phyloP scores from a whole-genome alignment of 2,113 vertebrate genomes.

The Chrysochloris asiatica region DNA sequence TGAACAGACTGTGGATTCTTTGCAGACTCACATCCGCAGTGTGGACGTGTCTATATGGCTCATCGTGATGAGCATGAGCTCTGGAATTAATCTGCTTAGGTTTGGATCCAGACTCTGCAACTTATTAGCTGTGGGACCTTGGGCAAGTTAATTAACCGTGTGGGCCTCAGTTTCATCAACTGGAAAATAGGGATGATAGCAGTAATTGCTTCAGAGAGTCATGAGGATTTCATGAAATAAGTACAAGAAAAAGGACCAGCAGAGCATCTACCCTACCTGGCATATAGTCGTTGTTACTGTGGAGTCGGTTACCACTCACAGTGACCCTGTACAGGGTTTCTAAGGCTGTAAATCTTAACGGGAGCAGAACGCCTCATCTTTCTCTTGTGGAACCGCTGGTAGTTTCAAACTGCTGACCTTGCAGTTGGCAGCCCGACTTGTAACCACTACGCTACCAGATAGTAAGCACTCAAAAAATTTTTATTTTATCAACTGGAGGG shows the following conservation, averaged over 20 bases:
- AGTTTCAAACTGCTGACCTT: too few relatives aligned
- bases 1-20: neutral
- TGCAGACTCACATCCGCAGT: neutral
- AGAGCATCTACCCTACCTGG: neutral
- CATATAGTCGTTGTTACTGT: too few relatives aligned
- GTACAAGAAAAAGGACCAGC: neutral
- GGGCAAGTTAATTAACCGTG: constrained; percentile 37
- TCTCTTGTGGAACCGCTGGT: too few relatives aligned
- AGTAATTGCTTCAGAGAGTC: neutral
- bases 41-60: neutral
- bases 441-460: too few relatives aligned
- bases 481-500: too few relatives aligned
- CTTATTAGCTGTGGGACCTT: constrained; percentile 18
- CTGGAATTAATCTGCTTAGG: constrained; percentile 22
- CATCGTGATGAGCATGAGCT: neutral
- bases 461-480: neutral
- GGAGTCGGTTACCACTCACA: too few relatives aligned
- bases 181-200: constrained; percentile 21
- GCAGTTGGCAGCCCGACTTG: too few relatives aligned
- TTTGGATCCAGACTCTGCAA: neutral
- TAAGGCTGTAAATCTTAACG: too few relatives aligned
- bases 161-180: constrained; percentile 47
- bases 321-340: too few relatives aligned
- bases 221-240: neutral
- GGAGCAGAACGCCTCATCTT: too few relatives aligned